Conservation (phyloP, 2,888 invertebrate genomes). For the Caenorhabditis macrosperma region DNA sequence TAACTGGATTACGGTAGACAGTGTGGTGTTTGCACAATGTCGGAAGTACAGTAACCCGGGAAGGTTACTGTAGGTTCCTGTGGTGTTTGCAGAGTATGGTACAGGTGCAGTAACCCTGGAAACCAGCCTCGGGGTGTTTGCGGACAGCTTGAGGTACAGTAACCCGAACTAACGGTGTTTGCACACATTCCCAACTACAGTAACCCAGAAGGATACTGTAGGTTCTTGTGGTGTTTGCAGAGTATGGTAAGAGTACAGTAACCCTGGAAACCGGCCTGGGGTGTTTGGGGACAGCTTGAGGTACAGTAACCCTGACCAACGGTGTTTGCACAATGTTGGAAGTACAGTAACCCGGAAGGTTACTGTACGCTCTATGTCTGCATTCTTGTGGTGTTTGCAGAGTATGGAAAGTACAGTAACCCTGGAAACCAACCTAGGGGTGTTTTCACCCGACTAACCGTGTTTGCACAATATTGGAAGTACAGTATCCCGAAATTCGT, state of each 20-base stretch:
- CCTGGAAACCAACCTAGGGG: too few relatives aligned
- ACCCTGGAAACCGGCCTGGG: not conserved
- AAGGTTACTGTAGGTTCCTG: not conserved
- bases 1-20: too few relatives aligned
- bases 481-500: too few relatives aligned
- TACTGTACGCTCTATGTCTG: not conserved
- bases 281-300: not conserved
- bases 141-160: too few relatives aligned
- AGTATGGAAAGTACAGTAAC: not conserved
- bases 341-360: not conserved
- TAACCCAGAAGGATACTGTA: too few relatives aligned
- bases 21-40: not conserved
- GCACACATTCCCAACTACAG: not conserved
- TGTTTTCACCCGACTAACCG: too few relatives aligned
- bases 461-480: too few relatives aligned
- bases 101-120: too few relatives aligned
- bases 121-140: not conserved
- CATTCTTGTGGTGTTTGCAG: not conserved
- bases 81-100: not conserved
- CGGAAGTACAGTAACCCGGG: not conserved
- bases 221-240: not conserved
- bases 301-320: not conserved
- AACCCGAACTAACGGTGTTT: too few relatives aligned
- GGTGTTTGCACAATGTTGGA: not conserved
- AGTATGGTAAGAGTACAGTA: not conserved